These are phyloP conservation scores for Drepana falcataria DNA, from an alignment of 2,888 invertebrate genomes.

Conservation along the genomic window DNA sequence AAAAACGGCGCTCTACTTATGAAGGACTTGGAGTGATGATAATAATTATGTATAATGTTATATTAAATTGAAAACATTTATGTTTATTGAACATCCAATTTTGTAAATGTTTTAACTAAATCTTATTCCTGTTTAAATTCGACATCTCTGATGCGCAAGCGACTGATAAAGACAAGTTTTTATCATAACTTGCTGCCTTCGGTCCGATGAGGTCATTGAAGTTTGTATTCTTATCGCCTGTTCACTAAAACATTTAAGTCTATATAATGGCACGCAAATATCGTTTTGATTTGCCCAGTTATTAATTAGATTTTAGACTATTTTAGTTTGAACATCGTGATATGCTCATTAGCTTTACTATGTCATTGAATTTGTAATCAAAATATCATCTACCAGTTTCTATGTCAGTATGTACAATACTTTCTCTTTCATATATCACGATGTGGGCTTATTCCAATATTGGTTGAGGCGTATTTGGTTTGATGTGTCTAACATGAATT, in stretches of 20 bases:
- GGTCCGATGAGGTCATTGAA: not conserved
- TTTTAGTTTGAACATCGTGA: too few relatives aligned
- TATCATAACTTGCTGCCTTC: not conserved
- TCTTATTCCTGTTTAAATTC: conserved; percentile 2
- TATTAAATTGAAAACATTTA: too few relatives aligned
- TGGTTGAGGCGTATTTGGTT: not conserved
- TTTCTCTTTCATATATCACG: not conserved
- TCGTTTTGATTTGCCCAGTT: too few relatives aligned
- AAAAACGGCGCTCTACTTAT: too few relatives aligned
- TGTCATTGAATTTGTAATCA: not conserved
- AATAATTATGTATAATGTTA: too few relatives aligned
- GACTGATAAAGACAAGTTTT: not conserved
- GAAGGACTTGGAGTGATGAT: too few relatives aligned
- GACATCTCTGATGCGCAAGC: not conserved
- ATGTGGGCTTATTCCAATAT: not conserved
- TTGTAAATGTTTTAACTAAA: conserved; percentile 14
- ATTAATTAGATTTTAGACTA: too few relatives aligned
- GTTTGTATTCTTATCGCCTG: not conserved
- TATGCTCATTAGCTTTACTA: too few relatives aligned
- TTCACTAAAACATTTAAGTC: not conserved
- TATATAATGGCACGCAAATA: too few relatives aligned
- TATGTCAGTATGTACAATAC: not conserved
- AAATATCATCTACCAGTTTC: not conserved
- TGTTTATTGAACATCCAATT: too few relatives aligned
- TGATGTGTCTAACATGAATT: not conserved